Conservation (phyloP, 92 coral and sea anemone genomes). For the Porites evermanni region DNA sequence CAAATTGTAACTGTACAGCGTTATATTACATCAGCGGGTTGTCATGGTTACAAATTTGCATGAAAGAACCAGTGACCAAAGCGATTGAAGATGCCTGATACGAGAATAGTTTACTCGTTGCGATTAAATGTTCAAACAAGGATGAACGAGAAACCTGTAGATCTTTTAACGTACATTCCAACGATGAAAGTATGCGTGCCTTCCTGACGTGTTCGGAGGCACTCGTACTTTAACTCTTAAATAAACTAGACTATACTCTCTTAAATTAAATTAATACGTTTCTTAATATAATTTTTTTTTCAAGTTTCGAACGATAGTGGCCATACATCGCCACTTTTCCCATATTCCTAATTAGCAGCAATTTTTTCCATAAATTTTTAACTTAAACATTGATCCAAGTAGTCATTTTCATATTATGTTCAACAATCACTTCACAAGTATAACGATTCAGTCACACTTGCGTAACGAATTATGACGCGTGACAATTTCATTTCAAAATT, state of each 20-base stretch:
- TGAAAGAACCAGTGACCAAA: not conserved
- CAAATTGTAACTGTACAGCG: conserved; percentile 46
- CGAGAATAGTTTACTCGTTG: not conserved
- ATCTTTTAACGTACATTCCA: conserved; percentile 21
- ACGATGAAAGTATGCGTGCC: not conserved
- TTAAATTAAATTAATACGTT: conserved; percentile 28
- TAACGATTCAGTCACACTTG: not conserved
- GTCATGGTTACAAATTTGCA: not conserved
- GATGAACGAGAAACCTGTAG: conserved; percentile 7
- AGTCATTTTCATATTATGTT: conserved; percentile 15
- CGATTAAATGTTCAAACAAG: not conserved
- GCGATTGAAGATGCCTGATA: not conserved
- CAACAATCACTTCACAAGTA: conserved; percentile 33
- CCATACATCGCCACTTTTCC: not conserved
- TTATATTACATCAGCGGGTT: conserved; percentile 38
- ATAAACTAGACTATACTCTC: conserved; percentile 28
- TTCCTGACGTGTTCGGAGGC: not conserved
- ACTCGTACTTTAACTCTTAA: conserved; percentile 17
- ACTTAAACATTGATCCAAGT: conserved; percentile 17
- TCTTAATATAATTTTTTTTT: not conserved
- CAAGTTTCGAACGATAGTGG: conserved; percentile 14
- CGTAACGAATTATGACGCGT: not conserved
- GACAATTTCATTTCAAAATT: conserved; percentile 10
- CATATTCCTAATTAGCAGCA: conserved; percentile 10
- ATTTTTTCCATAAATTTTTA: conserved; percentile 12